phyloP scores from a whole-genome alignment of 2,113 vertebrate genomes.

The Hyaena hyaena region DNA sequence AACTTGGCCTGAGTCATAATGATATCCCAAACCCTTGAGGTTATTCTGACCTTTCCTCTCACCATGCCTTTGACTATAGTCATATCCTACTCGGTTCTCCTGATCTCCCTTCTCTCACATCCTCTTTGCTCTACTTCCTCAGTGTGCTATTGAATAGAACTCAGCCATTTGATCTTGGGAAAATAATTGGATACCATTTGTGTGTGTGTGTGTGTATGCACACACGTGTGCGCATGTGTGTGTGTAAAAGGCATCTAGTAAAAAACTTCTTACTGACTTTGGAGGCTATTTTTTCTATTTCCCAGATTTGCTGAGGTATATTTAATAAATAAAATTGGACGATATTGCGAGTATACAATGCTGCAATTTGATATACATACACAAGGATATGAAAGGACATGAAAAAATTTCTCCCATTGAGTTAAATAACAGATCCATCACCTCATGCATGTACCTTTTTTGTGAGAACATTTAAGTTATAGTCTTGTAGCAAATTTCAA shows the following conservation, averaged over 20 bases:
- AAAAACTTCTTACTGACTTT: background rate
- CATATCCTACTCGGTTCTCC: background rate
- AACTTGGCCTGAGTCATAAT: background rate
- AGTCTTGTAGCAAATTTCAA: background rate
- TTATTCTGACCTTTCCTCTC: background rate
- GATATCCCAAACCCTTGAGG: background rate
- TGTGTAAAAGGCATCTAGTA: background rate
- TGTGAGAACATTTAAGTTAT: background rate
- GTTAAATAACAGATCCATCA: background rate
- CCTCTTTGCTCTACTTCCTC: background rate
- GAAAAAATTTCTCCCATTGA: background rate
- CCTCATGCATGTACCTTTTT: background rate
- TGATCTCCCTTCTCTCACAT: accelerated
- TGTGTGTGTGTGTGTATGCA: background rate
- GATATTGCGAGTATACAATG: background rate
- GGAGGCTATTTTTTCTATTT: background rate
- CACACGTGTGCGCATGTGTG: background rate
- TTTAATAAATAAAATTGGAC: background rate
- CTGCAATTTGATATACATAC: background rate
- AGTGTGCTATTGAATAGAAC: background rate
- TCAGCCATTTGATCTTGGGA: background rate
- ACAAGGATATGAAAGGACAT: background rate
- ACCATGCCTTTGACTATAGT: background rate
- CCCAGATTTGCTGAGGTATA: background rate
- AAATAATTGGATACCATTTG: background rate